Evolutionary conservation across 2,113 vertebrate genomes (phyloP).

Genomic region (Phycodurus eques): DNA sequence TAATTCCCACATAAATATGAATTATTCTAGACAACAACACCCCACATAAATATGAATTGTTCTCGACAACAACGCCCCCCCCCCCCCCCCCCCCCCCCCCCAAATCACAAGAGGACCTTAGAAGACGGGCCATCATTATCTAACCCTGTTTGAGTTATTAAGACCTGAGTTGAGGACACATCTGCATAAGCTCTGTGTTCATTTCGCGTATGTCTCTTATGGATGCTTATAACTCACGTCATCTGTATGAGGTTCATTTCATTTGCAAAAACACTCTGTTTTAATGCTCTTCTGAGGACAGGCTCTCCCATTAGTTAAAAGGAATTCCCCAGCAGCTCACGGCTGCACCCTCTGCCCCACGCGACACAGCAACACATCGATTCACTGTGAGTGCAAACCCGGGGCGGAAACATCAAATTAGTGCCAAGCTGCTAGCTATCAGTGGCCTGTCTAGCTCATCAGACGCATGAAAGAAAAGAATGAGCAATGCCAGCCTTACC

Average conservation of each 20-base stretch:
- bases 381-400: constrained; percentile 29
- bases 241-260: constrained; percentile 66
- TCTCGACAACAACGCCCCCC: constrained; percentile 32
- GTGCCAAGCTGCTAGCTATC: constrained; percentile 28
- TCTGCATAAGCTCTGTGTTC: background rate
- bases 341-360: constrained; percentile 15
- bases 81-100: background rate
- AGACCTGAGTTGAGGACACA: constrained; percentile 49
- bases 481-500: constrained; percentile 28
- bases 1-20: constrained; percentile 74
- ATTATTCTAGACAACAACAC: constrained; percentile 50
- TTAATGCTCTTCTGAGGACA: constrained; percentile 56
- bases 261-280: constrained; percentile 51
- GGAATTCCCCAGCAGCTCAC: constrained; percentile 36
- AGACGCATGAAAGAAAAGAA: constrained; percentile 26
- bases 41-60: constrained; percentile 69
- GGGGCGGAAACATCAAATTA: constrained; percentile 40
- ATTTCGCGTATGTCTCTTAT: background rate
- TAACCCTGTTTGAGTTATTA: constrained; percentile 48
- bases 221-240: constrained; percentile 25
- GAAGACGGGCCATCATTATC: constrained; percentile 57
- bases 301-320: constrained; percentile 63
- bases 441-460: constrained; percentile 28
- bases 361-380: constrained; percentile 30
- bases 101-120: constrained; percentile 41